phyloP scores from a whole-genome alignment of 1,140 invertebrate species.

The Trichonephila clavata region DNA sequence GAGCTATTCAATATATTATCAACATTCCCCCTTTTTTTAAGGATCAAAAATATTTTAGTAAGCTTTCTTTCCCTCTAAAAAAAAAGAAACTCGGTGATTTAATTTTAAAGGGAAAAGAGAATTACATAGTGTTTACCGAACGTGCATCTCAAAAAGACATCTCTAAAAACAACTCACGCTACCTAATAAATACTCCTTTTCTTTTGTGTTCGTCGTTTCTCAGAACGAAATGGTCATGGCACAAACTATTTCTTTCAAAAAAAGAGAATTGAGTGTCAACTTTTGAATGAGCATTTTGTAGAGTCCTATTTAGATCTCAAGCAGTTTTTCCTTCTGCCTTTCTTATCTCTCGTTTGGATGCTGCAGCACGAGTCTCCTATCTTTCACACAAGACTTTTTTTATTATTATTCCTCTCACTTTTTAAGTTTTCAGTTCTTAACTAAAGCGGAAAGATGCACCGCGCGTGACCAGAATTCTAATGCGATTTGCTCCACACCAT shows the following conservation, averaged over 20 bases:
- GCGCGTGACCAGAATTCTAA: conserved; percentile 65
- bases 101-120: too few relatives aligned
- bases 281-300: conserved; percentile 57
- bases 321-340: neutral
- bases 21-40: too few relatives aligned
- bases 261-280: conserved; percentile 32
- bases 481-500: conserved; percentile 30
- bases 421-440: conserved; percentile 58
- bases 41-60: too few relatives aligned
- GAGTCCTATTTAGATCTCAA: conserved; percentile 51
- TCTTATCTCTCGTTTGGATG: conserved; percentile 63
- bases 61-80: too few relatives aligned
- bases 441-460: conserved; percentile 58
- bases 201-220: neutral
- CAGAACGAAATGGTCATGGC: neutral
- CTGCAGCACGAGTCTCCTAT: conserved; percentile 36
- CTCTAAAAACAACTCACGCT: neutral
- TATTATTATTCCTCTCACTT: neutral
- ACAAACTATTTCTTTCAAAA: neutral
- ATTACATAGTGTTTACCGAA: too few relatives aligned
- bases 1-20: too few relatives aligned
- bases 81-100: too few relatives aligned
- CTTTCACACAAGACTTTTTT: conserved; percentile 33
- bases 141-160: neutral
- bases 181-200: neutral